Evolutionary conservation across 1,140 invertebrate genomes (phyloP), one percentile per base, ranked within the genome.

Genomic region (Musca domestica): DNA sequence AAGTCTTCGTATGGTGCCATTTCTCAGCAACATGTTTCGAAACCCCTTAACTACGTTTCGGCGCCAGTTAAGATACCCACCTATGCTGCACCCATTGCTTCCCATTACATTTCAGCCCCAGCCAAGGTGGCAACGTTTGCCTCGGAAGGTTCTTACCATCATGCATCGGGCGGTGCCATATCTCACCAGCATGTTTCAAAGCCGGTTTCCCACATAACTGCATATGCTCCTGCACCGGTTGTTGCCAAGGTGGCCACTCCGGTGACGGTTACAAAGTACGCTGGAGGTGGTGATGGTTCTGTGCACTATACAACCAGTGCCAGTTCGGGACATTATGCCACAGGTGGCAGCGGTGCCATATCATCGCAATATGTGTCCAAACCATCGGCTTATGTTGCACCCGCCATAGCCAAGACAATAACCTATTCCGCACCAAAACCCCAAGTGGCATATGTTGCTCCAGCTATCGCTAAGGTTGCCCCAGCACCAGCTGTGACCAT

Each of bases 111-210:
- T 5, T 49, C 65, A 17, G 52, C 65, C 17, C 69, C 61, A 22
- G 48, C 58, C 30, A 67, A 64, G 7, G 54, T 67, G 27, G 69
- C 67, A n/a, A 49, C 46, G n/a, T 65, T 47, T 30, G 3, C 46
- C 22, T 25, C 41, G 0, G 41, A 14, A 10, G 22, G 46, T 25
- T 17, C 48, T 52, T 63, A 56, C 48, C 27, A 25, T 20, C 23
- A 10, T 25, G 48, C 23, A 48, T 30, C 66, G 41, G 69, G 70
- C 1, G 61, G 75, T 23, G 74, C 71, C 0, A 58, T 78, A 4
- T 79, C 76, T 1, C 77, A 79, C 71, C 77, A 79, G 27, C 73
- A 76, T 30, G 70, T 78, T 0, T 75, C 76, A 3, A 73, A 74
- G 41, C 75, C 76, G 58, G 52, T 69, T 51, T 67, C 66, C 1